phyloP scores from a whole-genome alignment of 2,113 vertebrate species.

The Anolis carolinensis region DNA sequence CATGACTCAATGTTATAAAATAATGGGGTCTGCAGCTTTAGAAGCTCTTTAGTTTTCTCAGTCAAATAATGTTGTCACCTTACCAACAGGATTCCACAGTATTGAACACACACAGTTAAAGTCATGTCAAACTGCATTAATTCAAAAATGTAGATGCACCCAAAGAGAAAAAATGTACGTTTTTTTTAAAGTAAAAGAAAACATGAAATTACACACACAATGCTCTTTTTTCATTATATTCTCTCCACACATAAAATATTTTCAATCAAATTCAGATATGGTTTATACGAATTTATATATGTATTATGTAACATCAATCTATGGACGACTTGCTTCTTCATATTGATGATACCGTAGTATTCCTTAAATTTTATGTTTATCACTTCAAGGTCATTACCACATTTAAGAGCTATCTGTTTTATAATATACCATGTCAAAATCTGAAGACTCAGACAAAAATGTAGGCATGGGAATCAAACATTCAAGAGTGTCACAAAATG shows the following conservation, averaged over 20 bases:
- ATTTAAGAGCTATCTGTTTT: not conserved
- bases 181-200: not conserved
- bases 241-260: not conserved
- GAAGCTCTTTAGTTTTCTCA: no score
- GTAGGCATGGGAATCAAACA: not conserved
- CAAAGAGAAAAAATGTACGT: no score
- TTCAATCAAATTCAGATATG: not conserved
- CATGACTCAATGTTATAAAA: no score
- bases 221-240: not conserved
- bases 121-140: no score
- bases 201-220: not conserved
- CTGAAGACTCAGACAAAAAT: not conserved
- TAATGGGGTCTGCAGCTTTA: no score
- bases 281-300: not conserved
- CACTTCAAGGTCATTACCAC: not conserved
- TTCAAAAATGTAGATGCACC: no score
- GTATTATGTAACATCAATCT: not conserved
- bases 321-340: not conserved
- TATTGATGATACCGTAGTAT: no score
- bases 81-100: no score
- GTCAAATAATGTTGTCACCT: no score
- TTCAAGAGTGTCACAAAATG: not conserved
- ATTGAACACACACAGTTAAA: no score
- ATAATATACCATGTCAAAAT: no score
- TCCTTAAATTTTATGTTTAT: not conserved